A percentile compares a stretch with the other conserved stretches of the same genome.
These are phyloP conservation scores for Drosophila varians DNA, from an alignment of 1,140 invertebrate genomes.

Conservation along the genomic window DNA sequence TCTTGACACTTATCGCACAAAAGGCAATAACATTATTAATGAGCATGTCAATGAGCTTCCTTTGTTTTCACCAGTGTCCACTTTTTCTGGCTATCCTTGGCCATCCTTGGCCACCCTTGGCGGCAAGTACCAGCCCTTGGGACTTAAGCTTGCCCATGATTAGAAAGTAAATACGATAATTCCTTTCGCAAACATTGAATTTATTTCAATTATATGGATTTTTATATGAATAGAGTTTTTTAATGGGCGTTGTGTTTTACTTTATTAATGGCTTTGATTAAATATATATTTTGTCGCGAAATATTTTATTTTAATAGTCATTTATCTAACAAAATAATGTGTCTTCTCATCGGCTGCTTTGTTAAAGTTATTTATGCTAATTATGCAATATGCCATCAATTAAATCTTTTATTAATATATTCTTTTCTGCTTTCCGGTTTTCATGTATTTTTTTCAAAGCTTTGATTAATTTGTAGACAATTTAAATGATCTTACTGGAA, in stretches of 20 bases:
- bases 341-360: neutral
- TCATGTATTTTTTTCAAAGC: neutral
- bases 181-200: conserved; percentile 1
- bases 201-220: conserved; percentile 15
- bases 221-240: neutral
- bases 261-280: neutral
- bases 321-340: conserved; percentile 7
- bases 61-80: conserved; percentile 53
- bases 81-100: conserved; percentile 39
- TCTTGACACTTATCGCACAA: conserved; percentile 82
- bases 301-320: neutral
- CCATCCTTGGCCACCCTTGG: conserved; percentile 30
- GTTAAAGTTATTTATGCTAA: conserved; percentile 13
- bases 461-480: conserved; percentile 8
- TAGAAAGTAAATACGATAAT: conserved; percentile 8
- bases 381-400: conserved; percentile 23
- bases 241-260: neutral
- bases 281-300: neutral
- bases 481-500: conserved; percentile 1
- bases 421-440: neutral
- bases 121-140: conserved; percentile 23
- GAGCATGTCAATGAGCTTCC: conserved; percentile 78
- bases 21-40: conserved; percentile 82
- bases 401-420: conserved; percentile 13
- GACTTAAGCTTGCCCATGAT: conserved; percentile 23